Base-by-base conservation (phyloP, 1,140 invertebrate species). In the Calliphora vicina region DNA sequence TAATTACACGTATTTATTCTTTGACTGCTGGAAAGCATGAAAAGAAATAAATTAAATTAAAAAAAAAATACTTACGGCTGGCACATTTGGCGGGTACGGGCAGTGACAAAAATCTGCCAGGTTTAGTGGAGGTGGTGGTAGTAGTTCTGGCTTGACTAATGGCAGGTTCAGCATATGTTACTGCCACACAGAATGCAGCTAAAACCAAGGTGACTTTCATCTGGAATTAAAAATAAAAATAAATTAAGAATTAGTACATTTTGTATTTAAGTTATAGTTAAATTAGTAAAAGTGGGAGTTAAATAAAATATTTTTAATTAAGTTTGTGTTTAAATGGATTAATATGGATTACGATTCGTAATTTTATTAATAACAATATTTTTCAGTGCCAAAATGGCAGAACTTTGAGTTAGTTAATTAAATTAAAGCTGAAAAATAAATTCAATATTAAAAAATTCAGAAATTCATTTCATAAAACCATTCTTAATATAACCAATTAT, bases 1-100 rank as follows among this genome's bases (percentile, higher is more conserved):
- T 67, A 23, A 20, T 23, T 23, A 23, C 61, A 67, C 61, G 61
- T 67, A 67, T 23, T 25, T 50, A 17, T 50, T 50, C 45, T 50
- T 50, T 50, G 45, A 17, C 45, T 50, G 35, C 10, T 50, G 45
- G 15, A 12, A 45, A 45, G 15, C n/a, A n/a, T n/a, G n/a, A n/a
- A n/a, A n/a, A n/a, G n/a, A n/a, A n/a, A n/a, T 45, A 45, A 45
- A 15, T 50, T 9, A 12, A 50, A 50, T 50, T 50, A 50, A 8
- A 57, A 15, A 57, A 57, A 57, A 23, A 45, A 45, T 43, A 95
- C 95, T 96, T 92, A 97, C 96, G 93, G 91, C 93, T 95, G 45
- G 95, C 93, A 91, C 96, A 97, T 92, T 97, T 97, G 87, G 95
- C 92, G 84, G 96, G 93, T 82, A 94, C 92, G 26, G 96, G 96